Evolutionary conservation across 2,888 invertebrate genomes (phyloP).

Genomic region (Tenthredo amoena): DNA sequence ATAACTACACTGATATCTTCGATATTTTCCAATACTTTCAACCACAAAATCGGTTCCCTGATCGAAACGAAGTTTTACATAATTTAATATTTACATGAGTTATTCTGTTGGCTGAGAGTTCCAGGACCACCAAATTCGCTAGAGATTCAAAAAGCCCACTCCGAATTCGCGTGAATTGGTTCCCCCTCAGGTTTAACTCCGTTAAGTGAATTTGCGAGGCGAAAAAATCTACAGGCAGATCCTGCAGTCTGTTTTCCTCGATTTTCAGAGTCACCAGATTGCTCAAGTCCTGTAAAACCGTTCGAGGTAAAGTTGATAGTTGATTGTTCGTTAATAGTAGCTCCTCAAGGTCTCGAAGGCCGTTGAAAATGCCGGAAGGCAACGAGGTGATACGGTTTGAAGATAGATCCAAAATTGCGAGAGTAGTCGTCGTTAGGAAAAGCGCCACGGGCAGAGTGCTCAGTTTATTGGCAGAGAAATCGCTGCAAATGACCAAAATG

Average conservation of each 20-base stretch:
- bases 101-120: slow-evolving; percentile 86
- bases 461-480: slow-evolving; percentile 85
- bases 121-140: slow-evolving; percentile 82
- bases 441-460: slow-evolving; percentile 81
- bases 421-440: slow-evolving; percentile 75
- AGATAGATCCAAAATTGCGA: slow-evolving; percentile 84
- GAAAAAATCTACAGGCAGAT: slow-evolving; percentile 82
- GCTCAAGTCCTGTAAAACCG: slow-evolving; percentile 81
- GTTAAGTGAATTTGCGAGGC: slow-evolving; percentile 81
- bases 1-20: not conserved
- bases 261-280: slow-evolving; percentile 83
- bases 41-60: not conserved
- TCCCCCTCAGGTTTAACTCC: slow-evolving; percentile 86
- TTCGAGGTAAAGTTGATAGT: slow-evolving; percentile 81
- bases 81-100: slow-evolving; percentile 73
- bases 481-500: slow-evolving; percentile 63
- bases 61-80: not conserved
- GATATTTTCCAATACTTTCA: not conserved
- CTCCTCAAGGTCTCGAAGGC: slow-evolving; percentile 83
- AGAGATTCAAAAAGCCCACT: slow-evolving; percentile 81
- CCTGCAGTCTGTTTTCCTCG: slow-evolving; percentile 83
- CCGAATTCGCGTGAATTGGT: slow-evolving; percentile 82
- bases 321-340: slow-evolving; percentile 85
- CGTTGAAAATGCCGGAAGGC: slow-evolving; percentile 82
- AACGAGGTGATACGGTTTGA: slow-evolving; percentile 86